Base-by-base conservation (phyloP, 1,140 invertebrate genomes). In the Tribolium madens region DNA sequence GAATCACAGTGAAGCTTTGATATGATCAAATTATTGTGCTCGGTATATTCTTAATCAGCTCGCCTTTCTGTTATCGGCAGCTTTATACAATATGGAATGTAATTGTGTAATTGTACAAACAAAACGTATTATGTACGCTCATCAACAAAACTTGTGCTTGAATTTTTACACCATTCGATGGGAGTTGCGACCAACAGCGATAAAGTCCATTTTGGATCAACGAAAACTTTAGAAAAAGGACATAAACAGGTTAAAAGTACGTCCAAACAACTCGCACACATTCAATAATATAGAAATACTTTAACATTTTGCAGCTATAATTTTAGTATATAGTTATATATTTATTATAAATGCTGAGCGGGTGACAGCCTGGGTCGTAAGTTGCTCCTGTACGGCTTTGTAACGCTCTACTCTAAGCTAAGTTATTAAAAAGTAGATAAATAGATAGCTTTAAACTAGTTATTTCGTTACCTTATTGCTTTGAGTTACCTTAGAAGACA, bases 1-100 rank as follows among this genome's bases (percentile, higher is more conserved):
- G 82, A 85, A 86, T 86, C 85, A 86, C 85, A 86, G 85, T 85
- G 81, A 86, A 85, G 84, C 84, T 86, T 86, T 86, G 85, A 86
- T 86, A 86, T 85, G 85, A 85, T 85, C 83, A 85, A 84, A 85
- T 86, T 86, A 86, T 86, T 86, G 85, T 86, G 85, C 85, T 85
- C 81, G 80, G 85, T 84, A 81, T 17, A 48, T 78, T 79, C 68
- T 76, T 77, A 77, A 72, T 78, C 13, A 31, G 17, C 36, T 71
- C 57, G 26, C 73, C 64, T 4, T n/a, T 42, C 36, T 42, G 36
- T 4, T 42, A 42, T 10, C 9, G 70, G 53, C 52, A 46, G 69
- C 64, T 42, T 46, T 64, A 13, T 72, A 70, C 26, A 69, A 71
- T 47, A 46, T 73, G 76, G 76, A 77, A 77, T 77, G 76, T 73